Evolutionary conservation across 1,140 invertebrate species (phyloP), one percentile per base, ranked within the genome.

Genomic region (Drosophila lacteicornis): DNA sequence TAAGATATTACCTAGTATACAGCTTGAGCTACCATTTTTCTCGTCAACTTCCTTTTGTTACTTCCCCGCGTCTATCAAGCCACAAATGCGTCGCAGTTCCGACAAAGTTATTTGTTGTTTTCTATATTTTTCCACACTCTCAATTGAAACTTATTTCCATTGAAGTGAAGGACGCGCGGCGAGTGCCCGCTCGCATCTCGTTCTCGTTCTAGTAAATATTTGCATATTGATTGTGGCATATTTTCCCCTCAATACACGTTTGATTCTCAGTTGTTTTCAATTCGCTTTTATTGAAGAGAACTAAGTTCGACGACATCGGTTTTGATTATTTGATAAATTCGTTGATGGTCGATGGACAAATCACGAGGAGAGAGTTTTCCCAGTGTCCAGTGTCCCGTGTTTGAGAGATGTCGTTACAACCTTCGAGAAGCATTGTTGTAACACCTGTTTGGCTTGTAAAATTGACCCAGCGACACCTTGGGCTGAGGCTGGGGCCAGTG

Each of bases 151-250:
- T 59, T 55, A 71, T 79, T 86, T 85, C 49, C 60, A 85, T 86
- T 86, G 38, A 82, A 67, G 53, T 65, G 82, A 85, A 85, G 82
- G 82, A 85, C 82, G 65, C 82, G 57, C 75, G 30, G 47, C 55
- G 25, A 62, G 43, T 49, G 40, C 13, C 38, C 30, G 30, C 22
- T 27, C 65, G 46, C 42, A 63, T 66, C 62, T 55, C 62, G 73
- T 57, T 67, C 62, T 66, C 62, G 73, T 57, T 67, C 62, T 66
- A 69, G 82, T 82, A 79, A 85, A 82, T 58, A 85, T 85, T 82
- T 86, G 66, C 75, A 87, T 82, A 82, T 85, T 86, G 82, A 86
- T 82, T 85, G 75, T 79, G 82, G 75, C 79, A 82, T 58, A 85
- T 86, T 82, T 84, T 77, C 49, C 42, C 45, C 45, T 62, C 42